Percentiles rank a stretch among this genome's conserved stretches.
phyloP scores from a whole-genome alignment of 2,113 vertebrate genomes.

The Ageneiosus marmoratus region DNA sequence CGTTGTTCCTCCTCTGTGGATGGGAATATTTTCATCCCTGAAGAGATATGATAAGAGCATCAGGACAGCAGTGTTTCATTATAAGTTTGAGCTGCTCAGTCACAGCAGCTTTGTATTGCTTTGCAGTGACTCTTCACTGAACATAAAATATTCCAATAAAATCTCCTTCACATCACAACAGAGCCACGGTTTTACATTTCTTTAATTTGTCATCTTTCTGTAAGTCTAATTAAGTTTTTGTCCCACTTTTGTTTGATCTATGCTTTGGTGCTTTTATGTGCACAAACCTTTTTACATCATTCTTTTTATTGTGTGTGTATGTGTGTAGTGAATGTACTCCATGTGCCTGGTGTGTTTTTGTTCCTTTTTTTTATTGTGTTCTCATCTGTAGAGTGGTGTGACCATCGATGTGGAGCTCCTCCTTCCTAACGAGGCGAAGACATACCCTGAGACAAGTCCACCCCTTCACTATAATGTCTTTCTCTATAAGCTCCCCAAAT shows the following conservation, averaged over 20 bases:
- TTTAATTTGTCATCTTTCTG: not conserved
- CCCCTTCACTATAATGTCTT: slow-evolving; percentile 74
- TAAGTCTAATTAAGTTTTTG: not conserved
- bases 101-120: too few relatives aligned
- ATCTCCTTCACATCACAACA: not conserved
- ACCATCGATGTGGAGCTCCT: slow-evolving; percentile 77
- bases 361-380: slow-evolving; percentile 40
- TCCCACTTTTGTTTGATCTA: not conserved
- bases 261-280: not conserved
- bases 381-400: slow-evolving; percentile 67
- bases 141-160: not conserved
- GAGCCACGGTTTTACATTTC: not conserved
- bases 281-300: not conserved
- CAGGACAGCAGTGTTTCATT: not conserved
- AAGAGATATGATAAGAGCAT: not conserved
- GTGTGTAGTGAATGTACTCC: not conserved
- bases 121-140: not conserved
- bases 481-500: slow-evolving; percentile 66
- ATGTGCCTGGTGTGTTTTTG: slow-evolving; percentile 41
- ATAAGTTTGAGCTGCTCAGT: not conserved
- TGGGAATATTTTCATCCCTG: not conserved
- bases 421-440: slow-evolving; percentile 74
- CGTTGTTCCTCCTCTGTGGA: not conserved
- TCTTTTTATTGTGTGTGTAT: not conserved
- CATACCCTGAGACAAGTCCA: slow-evolving; percentile 58